Evolutionary conservation across 2,113 vertebrate species (phyloP), one percentile per base, ranked within the genome.

Genomic region (Brienomyrus longianalis): DNA sequence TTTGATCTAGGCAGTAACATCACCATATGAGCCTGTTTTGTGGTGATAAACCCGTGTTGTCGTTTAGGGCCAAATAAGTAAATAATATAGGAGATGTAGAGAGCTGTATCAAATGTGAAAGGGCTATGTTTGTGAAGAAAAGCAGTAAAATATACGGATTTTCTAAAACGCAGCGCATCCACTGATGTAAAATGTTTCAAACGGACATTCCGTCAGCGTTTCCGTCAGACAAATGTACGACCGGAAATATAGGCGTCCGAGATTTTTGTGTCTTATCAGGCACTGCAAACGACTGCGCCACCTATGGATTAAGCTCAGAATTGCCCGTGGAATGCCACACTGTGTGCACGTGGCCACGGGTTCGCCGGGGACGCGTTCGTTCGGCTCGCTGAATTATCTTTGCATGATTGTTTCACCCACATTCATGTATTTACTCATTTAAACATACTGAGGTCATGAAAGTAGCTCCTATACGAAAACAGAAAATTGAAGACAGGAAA

Each of bases 401-500:
- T 62, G 8, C 59, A 62, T 23, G 4, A 74, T 35, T 35, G 3
- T 74, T 74, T 15, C 31, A 4, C 27, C 66, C 66, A 15, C 4
- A 74, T 70, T 70, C 17, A 13, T 5, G 66, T 15, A 35, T 74
- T 74, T 39, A 74, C 70, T 5, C 31, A 31, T 74, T 35, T 31
- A 74, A 39, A 74, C 35, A 74, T 74, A 31, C 35, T 74, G 1
- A 39, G 70, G 70, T 74, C 70, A 39, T 74, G 27, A 39, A 35
- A 31, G 59, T n/a, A 27, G 23, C 59, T 66, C 7, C 56, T 62
- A n/a, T 62, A n/a, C 2, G 8, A 62, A 62, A 27, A 62, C 59
- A 66, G n/a, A 66, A 8, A 0, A n/a, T 10, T 9, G 59, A 62
- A 88, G 89, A 86, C 9, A 88, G 88, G 54, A 85, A 90, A 91